These are phyloP conservation scores for Merodon equestris DNA, from an alignment of 2,888 invertebrate genomes.

Conservation along the genomic window DNA sequence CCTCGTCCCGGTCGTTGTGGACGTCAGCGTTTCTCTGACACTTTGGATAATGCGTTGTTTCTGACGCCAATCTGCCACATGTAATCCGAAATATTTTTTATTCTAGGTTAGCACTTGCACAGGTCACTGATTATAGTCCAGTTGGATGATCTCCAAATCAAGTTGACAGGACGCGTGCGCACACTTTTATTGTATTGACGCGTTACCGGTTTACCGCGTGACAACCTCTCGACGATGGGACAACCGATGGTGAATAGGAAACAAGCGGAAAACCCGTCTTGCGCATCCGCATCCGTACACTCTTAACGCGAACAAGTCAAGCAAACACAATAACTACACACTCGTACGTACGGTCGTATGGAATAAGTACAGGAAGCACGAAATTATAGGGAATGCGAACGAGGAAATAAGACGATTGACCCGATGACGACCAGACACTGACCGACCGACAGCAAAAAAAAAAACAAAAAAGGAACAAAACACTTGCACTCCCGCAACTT, in stretches of 20 bases:
- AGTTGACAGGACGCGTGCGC: constrained; percentile 22
- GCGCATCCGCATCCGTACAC: constrained; percentile 24
- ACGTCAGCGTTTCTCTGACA: no score
- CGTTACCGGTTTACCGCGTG: constrained; percentile 45
- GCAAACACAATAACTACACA: constrained; percentile 5
- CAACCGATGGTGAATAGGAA: not conserved
- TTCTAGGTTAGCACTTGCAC: constrained; percentile 47
- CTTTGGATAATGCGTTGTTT: no score
- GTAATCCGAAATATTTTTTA: constrained; percentile 5
- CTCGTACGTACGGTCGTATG: constrained; percentile 40
- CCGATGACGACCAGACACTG: constrained; percentile 40
- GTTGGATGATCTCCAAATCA: constrained; percentile 31
- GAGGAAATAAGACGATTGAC: constrained; percentile 57
- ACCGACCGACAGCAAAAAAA: no score
- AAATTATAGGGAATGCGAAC: constrained; percentile 66
- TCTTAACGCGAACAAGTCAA: no score
- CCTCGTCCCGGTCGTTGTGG: no score
- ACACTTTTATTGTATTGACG: constrained; percentile 44
- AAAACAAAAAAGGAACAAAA: no score
- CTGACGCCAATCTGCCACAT: not conserved
- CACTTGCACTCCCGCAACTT: constrained; percentile 2
- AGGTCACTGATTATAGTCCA: constrained; percentile 32
- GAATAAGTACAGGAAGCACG: constrained; percentile 58
- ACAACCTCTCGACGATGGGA: constrained; percentile 15
- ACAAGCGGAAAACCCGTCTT: no score